Evolutionary conservation across 2,113 vertebrate species (phyloP), one percentile per base, ranked within the genome.

Genomic region (Noctilio leporinus): DNA sequence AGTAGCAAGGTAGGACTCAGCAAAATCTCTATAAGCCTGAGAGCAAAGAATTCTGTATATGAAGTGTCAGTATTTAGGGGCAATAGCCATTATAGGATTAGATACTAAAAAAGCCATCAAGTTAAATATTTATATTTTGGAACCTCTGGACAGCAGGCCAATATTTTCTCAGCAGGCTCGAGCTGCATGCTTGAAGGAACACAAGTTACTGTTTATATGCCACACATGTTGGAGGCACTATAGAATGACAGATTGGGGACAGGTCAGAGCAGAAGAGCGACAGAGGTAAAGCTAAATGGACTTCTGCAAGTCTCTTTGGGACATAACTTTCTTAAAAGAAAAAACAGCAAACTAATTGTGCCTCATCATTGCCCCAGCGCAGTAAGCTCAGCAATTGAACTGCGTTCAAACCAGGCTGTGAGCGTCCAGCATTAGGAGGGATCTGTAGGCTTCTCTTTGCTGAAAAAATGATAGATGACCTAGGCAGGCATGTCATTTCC

Each of bases 171-270:
- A 7, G 0, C 89, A 96, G 93, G 77, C 94, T 53, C 24, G 55
- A 73, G 35, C 75, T 57, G 9, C 93, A 59, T 69, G 89, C 59
- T 96, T 94, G 86, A 96, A 96, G 91, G 77, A 91, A 86, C 97
- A 96, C 86, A 62, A 88, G 53, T 85, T 86, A 47, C 86, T 89
- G 83, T 96, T 98, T 98, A 96, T 96, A 85, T 72, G 53, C 93
- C 96, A 93, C 45, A 7, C 80, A 93, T 95, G 49, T 94, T 95
- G 85, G 75, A 96, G 92, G 73, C 72, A 85, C 92, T 64, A 53
- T 0, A 77, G 96, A 97, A 97, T 98, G 98, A 99, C 98, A 98
- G 98, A 98, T 51, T 98, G 98, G 97, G 98, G 98, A 98, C 98
- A 98, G 97, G 97, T 97, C 98, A 97, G 97, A 76, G 93, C 67